phyloP scores from a whole-genome alignment of 2,113 vertebrate genomes.

The Nannobrachium achirus region DNA sequence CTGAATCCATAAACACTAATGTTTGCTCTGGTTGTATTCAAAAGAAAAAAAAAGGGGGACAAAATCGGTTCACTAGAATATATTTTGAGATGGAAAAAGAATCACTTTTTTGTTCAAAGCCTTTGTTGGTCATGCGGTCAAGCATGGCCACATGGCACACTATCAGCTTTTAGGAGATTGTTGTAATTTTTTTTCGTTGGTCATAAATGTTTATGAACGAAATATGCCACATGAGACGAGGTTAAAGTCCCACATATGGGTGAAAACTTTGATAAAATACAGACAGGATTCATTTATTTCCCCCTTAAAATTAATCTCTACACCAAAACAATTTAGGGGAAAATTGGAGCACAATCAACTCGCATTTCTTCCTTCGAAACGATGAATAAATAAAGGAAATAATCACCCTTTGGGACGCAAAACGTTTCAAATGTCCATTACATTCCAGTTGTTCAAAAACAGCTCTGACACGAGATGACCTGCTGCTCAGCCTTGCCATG shows the following conservation, averaged over 20 bases:
- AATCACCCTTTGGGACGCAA: background rate
- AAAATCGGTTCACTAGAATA: background rate
- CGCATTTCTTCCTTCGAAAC: background rate
- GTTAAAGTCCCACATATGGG: background rate
- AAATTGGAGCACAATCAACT: background rate
- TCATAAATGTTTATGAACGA: constrained; percentile 64
- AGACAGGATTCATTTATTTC: background rate
- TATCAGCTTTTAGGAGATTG: background rate
- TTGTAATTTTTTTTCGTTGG: constrained; percentile 62
- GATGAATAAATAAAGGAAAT: background rate
- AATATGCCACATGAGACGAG: constrained; percentile 20
- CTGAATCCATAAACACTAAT: background rate
- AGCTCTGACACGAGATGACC: constrained; percentile 13
- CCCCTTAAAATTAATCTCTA: background rate
- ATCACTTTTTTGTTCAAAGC: background rate
- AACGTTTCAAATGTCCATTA: background rate
- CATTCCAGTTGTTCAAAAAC: background rate
- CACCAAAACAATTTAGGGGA: background rate
- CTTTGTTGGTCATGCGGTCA: background rate
- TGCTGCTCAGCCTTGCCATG: constrained; percentile 39
- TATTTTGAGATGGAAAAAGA: background rate
- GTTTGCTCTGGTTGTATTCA: constrained; percentile 3
- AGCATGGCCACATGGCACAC: constrained; percentile 5
- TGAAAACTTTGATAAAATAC: background rate
- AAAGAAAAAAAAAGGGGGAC: background rate